Evolutionary conservation across 1,140 invertebrate genomes (phyloP).

Genomic region (Venustaconcha ellipsiformis): DNA sequence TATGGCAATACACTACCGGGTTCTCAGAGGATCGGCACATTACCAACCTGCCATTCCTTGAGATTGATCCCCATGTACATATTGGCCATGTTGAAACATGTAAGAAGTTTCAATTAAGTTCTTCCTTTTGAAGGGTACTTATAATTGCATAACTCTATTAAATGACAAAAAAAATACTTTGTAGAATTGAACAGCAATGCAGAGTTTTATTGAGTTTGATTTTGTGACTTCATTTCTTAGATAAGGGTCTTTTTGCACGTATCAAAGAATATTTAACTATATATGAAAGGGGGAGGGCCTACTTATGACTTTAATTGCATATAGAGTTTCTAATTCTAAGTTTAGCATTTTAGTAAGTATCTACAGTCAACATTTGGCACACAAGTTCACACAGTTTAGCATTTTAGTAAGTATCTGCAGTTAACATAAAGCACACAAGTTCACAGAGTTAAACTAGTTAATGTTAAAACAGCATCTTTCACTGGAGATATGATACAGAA

Average conservation of each 20-base stretch:
- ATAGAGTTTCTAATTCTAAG: no score
- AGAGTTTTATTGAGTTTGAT: not conserved
- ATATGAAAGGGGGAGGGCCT: no score
- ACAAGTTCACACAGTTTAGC: no score
- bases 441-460: no score
- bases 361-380: no score
- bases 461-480: no score
- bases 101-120: slow-evolving; percentile 71
- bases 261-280: not conserved
- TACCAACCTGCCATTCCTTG: slow-evolving; percentile 82
- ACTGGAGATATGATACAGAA: no score
- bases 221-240: not conserved
- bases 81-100: slow-evolving; percentile 90
- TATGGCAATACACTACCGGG: slow-evolving; percentile 75
- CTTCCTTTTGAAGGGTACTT: not conserved
- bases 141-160: not conserved
- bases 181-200: not conserved
- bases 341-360: no score
- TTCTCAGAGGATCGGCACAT: slow-evolving; percentile 76
- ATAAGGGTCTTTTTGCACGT: not conserved
- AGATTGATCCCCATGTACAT: slow-evolving; percentile 90
- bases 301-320: no score
- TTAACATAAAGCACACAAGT: no score
- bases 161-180: not conserved
- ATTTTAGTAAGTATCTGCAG: no score